A percentile compares a stretch with the other conserved stretches of the same genome.
Evolutionary conservation across 2,888 invertebrate species (phyloP).

Genomic region (Dysmachus trigonus): DNA sequence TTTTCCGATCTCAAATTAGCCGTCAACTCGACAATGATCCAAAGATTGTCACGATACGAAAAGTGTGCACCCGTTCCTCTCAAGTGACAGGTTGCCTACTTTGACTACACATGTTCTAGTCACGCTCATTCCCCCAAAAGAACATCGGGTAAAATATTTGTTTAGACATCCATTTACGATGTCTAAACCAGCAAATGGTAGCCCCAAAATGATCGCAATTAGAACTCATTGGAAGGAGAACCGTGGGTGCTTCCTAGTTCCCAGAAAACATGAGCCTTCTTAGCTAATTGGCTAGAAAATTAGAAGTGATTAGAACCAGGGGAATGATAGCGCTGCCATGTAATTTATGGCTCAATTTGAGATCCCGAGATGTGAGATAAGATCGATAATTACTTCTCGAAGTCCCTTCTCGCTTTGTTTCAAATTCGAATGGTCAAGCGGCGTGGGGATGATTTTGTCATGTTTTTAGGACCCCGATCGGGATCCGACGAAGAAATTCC

Average conservation of each 20-base stretch:
- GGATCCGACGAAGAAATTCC: neutral
- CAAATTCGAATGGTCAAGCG: neutral
- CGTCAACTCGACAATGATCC: neutral
- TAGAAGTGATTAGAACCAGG: slow-evolving; percentile 39
- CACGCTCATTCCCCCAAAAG: neutral
- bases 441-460: slow-evolving; percentile 22
- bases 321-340: neutral
- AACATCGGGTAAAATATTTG: neutral
- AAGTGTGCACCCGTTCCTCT: neutral
- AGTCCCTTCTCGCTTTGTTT: slow-evolving; percentile 7
- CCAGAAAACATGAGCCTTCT: neutral
- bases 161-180: neutral
- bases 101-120: neutral
- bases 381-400: slow-evolving; percentile 38
- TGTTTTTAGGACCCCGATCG: neutral
- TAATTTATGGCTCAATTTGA: slow-evolving; percentile 40
- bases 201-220: slow-evolving; percentile 13
- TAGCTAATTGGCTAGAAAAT: slow-evolving; percentile 40
- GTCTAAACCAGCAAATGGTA: neutral
- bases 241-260: slow-evolving; percentile 7
- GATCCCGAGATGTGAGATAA: slow-evolving; percentile 31
- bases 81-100: neutral
- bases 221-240: neutral
- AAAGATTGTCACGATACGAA: neutral
- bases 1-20: neutral